Base-by-base conservation (phyloP, 2,113 vertebrate genomes). In the Malurus melanocephalus region DNA sequence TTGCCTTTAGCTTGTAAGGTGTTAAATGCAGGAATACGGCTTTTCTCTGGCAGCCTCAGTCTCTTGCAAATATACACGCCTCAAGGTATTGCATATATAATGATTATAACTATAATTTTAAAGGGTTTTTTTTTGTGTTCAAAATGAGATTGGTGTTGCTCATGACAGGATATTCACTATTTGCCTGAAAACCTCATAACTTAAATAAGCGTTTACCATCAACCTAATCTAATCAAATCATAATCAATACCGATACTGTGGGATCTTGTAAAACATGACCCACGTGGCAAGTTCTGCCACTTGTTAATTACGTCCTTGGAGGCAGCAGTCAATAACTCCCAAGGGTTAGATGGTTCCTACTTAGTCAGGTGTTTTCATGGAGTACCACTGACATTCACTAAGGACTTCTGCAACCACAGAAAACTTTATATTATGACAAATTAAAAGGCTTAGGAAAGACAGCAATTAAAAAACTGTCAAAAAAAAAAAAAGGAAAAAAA, bases 361-460 rank as follows among this genome's bases (percentile, higher is more conserved):
- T 91, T 93, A 94, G 95, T 96, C 95, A 92, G 91, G 90, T 95
- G 80, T 96, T 96, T 96, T 93, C 93, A 90, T 33, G n/a, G 83
- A 92, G 88, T 93, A 89, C 91, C 40, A 18, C 85, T 94, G 96
- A 94, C 89, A 88, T 94, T 95, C 95, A 93, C 23, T 89, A 95
- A 88, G 93, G 93, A 92, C 88, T 96, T 97, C 88, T 84, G 62
- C 93, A 95, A 85, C 88, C 93, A 85, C 73, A 90, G 82, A 95
- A 96, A 96, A 96, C 92, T 96, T 95, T 93, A 91, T 88, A 69
- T 87, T 86, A 46, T 89, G 95, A 81, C 78, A 95, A 95, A 95
- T 96, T 94, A 93, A 96, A 97, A 95, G 89, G 91, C 76, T 95
- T 78, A 68, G 93, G 89, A 94, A 96, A 96, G 82, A 75, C 13